phyloP scores from a whole-genome alignment of 2,113 vertebrate genomes.

The Onychorhynchus coronatus region DNA sequence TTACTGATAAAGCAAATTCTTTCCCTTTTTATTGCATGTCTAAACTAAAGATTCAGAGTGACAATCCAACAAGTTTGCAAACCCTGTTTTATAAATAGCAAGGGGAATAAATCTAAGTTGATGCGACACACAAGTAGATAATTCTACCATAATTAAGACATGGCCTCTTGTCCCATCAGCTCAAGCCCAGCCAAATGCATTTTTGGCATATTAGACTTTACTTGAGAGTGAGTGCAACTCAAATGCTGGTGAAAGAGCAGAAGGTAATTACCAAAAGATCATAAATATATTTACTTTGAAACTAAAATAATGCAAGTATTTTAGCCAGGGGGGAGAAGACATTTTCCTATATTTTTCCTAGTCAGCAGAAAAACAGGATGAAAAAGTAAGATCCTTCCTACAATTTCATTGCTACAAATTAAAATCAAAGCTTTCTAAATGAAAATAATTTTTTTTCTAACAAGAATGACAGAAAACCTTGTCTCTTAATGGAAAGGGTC shows the following conservation, averaged over 20 bases:
- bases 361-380: background rate
- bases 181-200: background rate
- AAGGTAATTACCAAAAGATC: background rate
- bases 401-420: background rate
- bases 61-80: background rate
- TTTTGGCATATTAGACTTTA: background rate
- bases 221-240: background rate
- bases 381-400: background rate
- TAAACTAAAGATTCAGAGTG: background rate
- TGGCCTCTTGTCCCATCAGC: background rate
- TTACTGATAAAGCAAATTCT: background rate
- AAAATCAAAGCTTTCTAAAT: slow-evolving; percentile 14
- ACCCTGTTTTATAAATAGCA: background rate
- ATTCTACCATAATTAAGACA: background rate
- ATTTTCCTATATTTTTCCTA: background rate
- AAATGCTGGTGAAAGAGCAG: background rate
- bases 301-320: slow-evolving; percentile 2
- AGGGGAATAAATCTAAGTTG: background rate
- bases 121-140: background rate
- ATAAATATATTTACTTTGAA: background rate
- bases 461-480: background rate
- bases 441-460: background rate
- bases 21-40: background rate
- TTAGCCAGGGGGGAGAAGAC: background rate
- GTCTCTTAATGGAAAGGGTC: background rate